Conservation (phyloP, 2,888 invertebrate species). For the Dione juno region DNA sequence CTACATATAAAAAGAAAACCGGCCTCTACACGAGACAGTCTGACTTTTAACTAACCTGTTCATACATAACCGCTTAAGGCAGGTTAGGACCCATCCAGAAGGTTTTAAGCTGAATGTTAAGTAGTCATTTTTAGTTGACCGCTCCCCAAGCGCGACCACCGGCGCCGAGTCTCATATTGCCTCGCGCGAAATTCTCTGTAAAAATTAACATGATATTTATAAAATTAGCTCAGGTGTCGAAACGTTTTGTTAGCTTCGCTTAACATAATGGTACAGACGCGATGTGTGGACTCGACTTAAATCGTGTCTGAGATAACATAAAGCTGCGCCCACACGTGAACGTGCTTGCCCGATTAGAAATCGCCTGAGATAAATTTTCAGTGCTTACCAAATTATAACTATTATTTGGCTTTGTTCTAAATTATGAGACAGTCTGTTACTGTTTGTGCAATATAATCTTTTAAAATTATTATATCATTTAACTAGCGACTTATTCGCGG, state of each 20-base stretch:
- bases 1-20: not conserved
- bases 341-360: constrained; percentile 23
- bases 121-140: constrained; percentile 40
- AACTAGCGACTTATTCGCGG: too few species aligned
- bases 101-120: constrained; percentile 51
- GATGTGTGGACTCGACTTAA: constrained; percentile 42
- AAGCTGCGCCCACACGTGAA: constrained; percentile 40
- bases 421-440: not conserved
- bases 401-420: not conserved
- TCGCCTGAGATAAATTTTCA: constrained; percentile 18
- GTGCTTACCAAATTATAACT: constrained; percentile 14
- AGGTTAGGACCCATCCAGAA: constrained; percentile 48
- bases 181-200: constrained; percentile 66
- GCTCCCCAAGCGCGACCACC: constrained; percentile 66
- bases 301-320: constrained; percentile 39
- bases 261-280: constrained; percentile 47
- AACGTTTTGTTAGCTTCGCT: constrained; percentile 57
- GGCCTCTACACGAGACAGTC: not conserved
- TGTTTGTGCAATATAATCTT: not conserved
- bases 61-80: constrained; percentile 23
- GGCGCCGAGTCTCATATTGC: constrained; percentile 69
- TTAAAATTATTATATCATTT: too few species aligned
- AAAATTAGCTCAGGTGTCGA: constrained; percentile 68
- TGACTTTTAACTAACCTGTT: constrained; percentile 25
- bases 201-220: constrained; percentile 63